Base-by-base conservation (phyloP, 2,797 vertebrate species). In the Todus mexicanus region DNA sequence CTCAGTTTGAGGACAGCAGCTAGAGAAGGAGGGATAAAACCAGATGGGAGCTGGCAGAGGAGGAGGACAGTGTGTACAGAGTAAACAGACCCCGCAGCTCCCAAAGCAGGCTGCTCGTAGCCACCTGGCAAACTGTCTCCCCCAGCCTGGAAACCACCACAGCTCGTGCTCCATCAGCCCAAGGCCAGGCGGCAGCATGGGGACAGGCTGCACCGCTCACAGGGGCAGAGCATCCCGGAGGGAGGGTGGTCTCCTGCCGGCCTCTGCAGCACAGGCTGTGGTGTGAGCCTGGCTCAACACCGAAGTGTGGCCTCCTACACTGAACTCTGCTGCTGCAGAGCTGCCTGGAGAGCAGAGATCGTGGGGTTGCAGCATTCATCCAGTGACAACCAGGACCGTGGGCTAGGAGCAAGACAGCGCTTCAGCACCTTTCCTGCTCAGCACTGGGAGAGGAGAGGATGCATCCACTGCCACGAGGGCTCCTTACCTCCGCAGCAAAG, bases 401-500 rank as follows among this genome's bases (percentile, higher is more conserved):
- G 13, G 6, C 0, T 1, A 47, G n/a, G 22, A 70, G 29, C 38
- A n/a, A 3, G 42, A 48, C 20, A 31, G 60, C 33, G n/a, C 33
- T 42, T 27, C 53, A 63, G 23, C 1, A 9, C 40, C n/a, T 40
- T 53, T 17, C 12, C n/a, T n/a, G 35, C 38, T 18, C 53, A 19
- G 51, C 20, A 60, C 4, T 1, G 0, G 2, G 38, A 61, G 23
- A 54, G 23, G 27, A 38, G 21, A 70, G 51, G 60, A 22, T 50
- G 35, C 12, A 21, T 5, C 12, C 35, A 6, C 25, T 1, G 0
- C 22, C 25, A 3, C 0, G 0, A 54, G 59, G 26, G 13, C 38
- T 84, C 61, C 97, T 96, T 84, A 98, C 98, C 98, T 99, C 98
- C 0, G 97, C 98, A 11, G 97, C 95, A 63, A 98, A 99, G 80